Evolutionary conservation across 2,113 vertebrate genomes (phyloP).

Genomic region (Dendropsophus ebraccatus): DNA sequence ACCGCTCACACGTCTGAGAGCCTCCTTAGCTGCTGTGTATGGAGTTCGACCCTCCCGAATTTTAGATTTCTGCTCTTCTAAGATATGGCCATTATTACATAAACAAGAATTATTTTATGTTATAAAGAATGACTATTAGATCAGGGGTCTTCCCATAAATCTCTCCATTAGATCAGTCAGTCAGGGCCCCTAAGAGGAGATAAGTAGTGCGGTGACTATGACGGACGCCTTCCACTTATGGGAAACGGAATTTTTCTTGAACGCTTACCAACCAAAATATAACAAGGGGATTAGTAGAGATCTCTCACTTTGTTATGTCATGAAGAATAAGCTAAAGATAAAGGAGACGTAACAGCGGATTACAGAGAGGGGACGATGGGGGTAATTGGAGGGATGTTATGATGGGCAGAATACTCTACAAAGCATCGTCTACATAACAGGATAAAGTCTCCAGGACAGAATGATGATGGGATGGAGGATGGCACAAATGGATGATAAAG

Average conservation of each 20-base stretch:
- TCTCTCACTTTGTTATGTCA: background rate
- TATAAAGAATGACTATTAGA: background rate
- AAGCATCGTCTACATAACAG: too few species aligned
- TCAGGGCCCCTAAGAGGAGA: background rate
- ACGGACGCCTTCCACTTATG: background rate
- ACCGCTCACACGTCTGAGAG: background rate
- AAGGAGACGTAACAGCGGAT: background rate
- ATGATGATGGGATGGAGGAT: too few species aligned
- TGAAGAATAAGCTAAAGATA: background rate
- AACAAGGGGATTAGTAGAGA: background rate
- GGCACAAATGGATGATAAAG: too few species aligned
- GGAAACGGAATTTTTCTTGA: background rate
- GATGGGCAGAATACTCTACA: too few species aligned
- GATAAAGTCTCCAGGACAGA: too few species aligned
- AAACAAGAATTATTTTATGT: background rate
- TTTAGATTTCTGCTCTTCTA: background rate
- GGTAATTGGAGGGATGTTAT: background rate
- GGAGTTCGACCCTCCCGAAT: background rate
- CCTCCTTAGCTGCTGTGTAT: background rate
- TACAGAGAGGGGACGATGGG: background rate
- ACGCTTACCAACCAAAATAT: background rate
- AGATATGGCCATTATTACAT: background rate
- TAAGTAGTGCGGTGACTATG: background rate
- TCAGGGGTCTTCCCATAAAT: background rate
- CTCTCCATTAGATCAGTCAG: background rate